A percentile compares a stretch with the other conserved stretches of the same genome.
Conservation (phyloP, 2,113 vertebrate genomes). For the Puffinus mauretanicus region DNA sequence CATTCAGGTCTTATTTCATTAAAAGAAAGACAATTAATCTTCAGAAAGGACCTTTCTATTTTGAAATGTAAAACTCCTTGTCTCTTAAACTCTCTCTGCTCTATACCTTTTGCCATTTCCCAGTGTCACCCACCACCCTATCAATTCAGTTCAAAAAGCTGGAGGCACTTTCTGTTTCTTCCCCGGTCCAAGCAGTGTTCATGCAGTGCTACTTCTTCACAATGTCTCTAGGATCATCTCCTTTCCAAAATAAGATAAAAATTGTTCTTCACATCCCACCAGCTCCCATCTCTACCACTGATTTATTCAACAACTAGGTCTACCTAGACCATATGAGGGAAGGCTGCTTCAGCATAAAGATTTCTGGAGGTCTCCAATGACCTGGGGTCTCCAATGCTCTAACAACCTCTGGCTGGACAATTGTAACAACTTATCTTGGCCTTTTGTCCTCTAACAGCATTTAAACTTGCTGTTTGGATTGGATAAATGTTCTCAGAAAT, state of each 20-base stretch:
- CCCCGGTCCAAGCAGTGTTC: neutral
- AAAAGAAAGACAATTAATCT: neutral
- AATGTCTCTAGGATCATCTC: neutral
- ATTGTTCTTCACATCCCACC: neutral
- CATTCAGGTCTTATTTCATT: neutral
- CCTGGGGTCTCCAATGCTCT: neutral
- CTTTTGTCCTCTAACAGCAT: neutral
- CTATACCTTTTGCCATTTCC: neutral
- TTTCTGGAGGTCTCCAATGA: neutral
- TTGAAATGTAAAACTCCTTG: neutral
- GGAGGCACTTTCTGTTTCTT: neutral
- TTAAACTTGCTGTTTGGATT: neutral
- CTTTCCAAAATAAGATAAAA: neutral
- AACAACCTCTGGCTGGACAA: neutral
- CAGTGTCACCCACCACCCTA: neutral
- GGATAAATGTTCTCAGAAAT: neutral
- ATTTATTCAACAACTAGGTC: neutral
- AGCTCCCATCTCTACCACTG: neutral
- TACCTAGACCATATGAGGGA: neutral
- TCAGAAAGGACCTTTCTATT: neutral
- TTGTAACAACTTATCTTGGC: neutral
- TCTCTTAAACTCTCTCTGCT: neutral
- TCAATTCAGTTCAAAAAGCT: neutral
- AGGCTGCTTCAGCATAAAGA: neutral
- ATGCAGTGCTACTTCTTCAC: neutral